Evolutionary conservation across 2,888 invertebrate genomes (phyloP), one percentile per base, ranked within the genome.

Genomic region (Patella depressa): DNA sequence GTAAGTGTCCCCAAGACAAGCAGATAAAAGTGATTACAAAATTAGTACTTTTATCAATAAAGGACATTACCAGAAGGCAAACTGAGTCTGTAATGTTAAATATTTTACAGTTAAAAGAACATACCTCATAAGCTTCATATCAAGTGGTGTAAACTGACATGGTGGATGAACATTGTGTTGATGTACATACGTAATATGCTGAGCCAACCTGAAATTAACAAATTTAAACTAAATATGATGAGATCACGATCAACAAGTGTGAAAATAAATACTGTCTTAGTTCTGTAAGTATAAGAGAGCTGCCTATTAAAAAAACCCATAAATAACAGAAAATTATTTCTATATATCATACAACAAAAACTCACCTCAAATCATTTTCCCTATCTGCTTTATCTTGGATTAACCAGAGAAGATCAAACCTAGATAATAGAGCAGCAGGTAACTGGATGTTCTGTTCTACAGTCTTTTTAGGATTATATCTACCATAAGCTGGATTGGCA

Each of bases 161-260:
- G 96, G 95, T 15, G 99, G 99, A 92, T 99, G 97, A 77, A 94
- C 94, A 84, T 95, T 95, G 92, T 98, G 95, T 89, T 96, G 96
- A 92, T 99, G 99, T 59, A 99, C 99, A 91, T 97, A 98, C 0
- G 99, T 96, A 79, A 99, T 99, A 92, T 99, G 99, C 91, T 98
- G 95, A 15, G 99, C 99, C 78, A 99, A 93, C 87, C 97, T 89
- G 85, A 3, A 82, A 81, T 24, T n/a, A 24, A 78, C 76, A 75
- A 78, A 29, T 45, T 45, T 45, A 45, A 45, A 45, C 45, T 45
- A 4, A 45, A 45, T 45, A 45, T 45, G 9, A 9, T 45, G 45
- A 45, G 45, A 45, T 45, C 45, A 7, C 4, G 17, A 54, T 24
- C 19, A 9, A 65, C n/a, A 9, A 45, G 12, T 14, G 45, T 69